phyloP scores from a whole-genome alignment of 2,113 vertebrate species.

The Oreotrochilus melanogaster region DNA sequence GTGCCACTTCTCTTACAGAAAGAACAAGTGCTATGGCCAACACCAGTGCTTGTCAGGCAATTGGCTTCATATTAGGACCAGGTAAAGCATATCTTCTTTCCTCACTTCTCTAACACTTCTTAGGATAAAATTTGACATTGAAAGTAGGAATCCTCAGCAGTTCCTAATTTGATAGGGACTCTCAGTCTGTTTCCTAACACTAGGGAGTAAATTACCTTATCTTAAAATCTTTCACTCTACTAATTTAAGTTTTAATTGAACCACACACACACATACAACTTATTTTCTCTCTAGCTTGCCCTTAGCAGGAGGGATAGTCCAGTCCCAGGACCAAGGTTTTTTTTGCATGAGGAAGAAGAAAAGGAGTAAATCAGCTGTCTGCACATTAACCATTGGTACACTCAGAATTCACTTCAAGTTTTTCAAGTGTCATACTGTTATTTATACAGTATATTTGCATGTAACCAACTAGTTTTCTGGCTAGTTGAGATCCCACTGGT shows the following conservation, averaged over 20 bases:
- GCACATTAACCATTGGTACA: neutral
- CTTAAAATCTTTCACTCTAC: neutral
- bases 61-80: slow-evolving; percentile 97
- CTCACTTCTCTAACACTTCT: neutral
- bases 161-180: neutral
- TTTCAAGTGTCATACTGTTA: neutral
- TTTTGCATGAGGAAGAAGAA: neutral
- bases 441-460: neutral
- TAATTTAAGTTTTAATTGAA: neutral
- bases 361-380: neutral
- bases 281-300: neutral
- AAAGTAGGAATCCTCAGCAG: neutral
- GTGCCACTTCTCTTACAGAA: slow-evolving; percentile 92
- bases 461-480: neutral
- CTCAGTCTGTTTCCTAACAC: neutral
- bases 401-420: neutral
- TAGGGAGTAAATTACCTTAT: neutral
- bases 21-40: slow-evolving; percentile 94
- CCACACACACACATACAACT: rapidly evolving
- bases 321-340: neutral
- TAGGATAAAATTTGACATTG: neutral
- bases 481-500: neutral
- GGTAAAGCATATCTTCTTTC: slow-evolving; percentile 75
- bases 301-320: neutral
- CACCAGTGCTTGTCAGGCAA: slow-evolving; percentile 92